Conservation (phyloP, 2,113 vertebrate genomes). For the Eupsittula cactorum region DNA sequence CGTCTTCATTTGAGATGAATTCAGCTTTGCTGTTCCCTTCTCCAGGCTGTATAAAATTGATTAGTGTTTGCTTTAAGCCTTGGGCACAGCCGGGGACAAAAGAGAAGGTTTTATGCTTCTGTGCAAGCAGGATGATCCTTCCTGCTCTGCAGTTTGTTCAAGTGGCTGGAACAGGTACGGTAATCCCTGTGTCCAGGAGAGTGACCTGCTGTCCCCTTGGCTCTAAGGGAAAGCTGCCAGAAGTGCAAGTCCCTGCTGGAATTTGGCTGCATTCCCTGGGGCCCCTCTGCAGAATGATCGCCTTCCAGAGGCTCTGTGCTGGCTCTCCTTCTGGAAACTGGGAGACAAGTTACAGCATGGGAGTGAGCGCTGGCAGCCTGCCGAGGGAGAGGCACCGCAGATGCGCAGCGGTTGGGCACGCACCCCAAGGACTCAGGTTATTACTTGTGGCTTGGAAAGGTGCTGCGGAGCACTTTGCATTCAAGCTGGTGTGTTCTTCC, state of each 20-base stretch:
- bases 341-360: neutral
- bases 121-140: neutral
- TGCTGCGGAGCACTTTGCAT: neutral
- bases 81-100: neutral
- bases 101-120: neutral
- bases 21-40: neutral
- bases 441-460: neutral
- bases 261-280: neutral
- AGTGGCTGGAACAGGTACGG: neutral
- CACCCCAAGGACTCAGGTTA: neutral
- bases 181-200: neutral
- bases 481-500: neutral
- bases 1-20: neutral
- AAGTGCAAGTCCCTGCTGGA: neutral
- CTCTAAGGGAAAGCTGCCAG: neutral
- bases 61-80: neutral
- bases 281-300: rapidly evolving
- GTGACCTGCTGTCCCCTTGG: neutral
- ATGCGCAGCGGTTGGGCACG: neutral
- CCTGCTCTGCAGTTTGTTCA: neutral
- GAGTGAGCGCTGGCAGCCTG: neutral
- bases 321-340: neutral
- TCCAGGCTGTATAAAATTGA: neutral
- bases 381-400: neutral
- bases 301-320: neutral